Percentiles rank a stretch among this genome's conserved stretches.
Evolutionary conservation across 2,888 invertebrate genomes (phyloP).

Genomic region (Gryllus longicercus): DNA sequence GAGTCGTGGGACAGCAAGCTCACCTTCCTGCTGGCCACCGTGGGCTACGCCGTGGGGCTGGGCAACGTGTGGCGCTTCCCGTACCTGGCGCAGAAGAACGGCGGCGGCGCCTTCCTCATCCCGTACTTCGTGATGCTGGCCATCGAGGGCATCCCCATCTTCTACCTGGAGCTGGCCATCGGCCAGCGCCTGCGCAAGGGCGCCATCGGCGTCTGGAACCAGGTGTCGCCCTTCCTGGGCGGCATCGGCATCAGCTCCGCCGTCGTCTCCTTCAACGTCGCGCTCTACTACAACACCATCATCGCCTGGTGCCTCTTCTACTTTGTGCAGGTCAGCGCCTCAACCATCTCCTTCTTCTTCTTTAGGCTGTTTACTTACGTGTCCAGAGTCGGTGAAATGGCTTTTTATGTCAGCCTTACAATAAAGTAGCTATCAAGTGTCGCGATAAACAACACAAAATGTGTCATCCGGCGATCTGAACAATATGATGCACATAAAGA

Average conservation of each 20-base stretch:
- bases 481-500: too few species aligned
- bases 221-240: conserved; percentile 81
- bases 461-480: too few species aligned
- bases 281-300: conserved; percentile 95
- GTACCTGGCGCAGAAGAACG: conserved; percentile 90
- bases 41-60: conserved; percentile 89
- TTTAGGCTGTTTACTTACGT: too few species aligned
- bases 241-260: conserved; percentile 93
- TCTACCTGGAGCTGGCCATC: conserved; percentile 92
- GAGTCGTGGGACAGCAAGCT: conserved; percentile 93
- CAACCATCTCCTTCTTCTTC: too few species aligned
- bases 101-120: conserved; percentile 94
- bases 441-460: too few species aligned
- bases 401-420: too few species aligned
- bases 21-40: conserved; percentile 88
- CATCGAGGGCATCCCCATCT: conserved; percentile 92
- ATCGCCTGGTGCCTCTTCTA: conserved; percentile 98
- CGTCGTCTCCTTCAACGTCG: conserved; percentile 93
- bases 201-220: conserved; percentile 93
- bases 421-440: too few species aligned
- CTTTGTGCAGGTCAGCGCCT: conserved; percentile 64
- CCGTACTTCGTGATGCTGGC: conserved; percentile 94
- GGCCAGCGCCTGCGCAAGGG: conserved; percentile 91
- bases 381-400: too few species aligned
- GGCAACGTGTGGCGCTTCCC: conserved; percentile 96